A percentile compares a stretch with the other conserved stretches of the same genome.
These are phyloP conservation scores for Cephus runcator DNA, from an alignment of 2,888 invertebrate genomes.

Conservation along the genomic window DNA sequence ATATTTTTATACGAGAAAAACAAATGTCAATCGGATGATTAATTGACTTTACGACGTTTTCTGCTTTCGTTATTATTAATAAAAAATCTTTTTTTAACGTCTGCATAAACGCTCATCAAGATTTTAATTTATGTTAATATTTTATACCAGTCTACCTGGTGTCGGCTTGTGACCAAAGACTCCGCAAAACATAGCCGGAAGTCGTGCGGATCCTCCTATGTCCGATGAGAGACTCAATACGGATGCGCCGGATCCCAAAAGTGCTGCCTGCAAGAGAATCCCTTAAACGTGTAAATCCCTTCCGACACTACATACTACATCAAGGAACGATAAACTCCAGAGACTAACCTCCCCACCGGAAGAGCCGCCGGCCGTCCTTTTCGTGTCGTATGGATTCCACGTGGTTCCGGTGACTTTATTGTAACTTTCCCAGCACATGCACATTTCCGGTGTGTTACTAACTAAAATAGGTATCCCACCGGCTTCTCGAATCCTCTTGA, in stretches of 20 bases:
- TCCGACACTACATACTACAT: neutral
- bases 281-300: neutral
- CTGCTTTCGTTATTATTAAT: neutral
- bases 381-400: slow-evolving; percentile 84
- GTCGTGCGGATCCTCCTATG: slow-evolving; percentile 87
- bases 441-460: slow-evolving; percentile 89
- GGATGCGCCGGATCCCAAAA: slow-evolving; percentile 83
- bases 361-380: slow-evolving; percentile 84
- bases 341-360: slow-evolving; percentile 84
- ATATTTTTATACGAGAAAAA: neutral
- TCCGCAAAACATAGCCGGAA: slow-evolving; percentile 92
- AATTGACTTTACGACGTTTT: neutral
- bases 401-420: slow-evolving; percentile 84
- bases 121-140: neutral
- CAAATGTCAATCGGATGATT: neutral
- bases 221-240: slow-evolving; percentile 88
- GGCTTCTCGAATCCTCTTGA: slow-evolving; percentile 72
- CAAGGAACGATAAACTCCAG: neutral
- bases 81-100: neutral
- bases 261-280: slow-evolving; percentile 69
- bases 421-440: slow-evolving; percentile 87
- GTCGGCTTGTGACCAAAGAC: slow-evolving; percentile 94
- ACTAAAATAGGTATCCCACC: slow-evolving; percentile 86
- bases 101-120: neutral
- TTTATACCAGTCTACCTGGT: slow-evolving; percentile 64